Evolutionary conservation across 2,797 vertebrate genomes (phyloP).

Genomic region (Geotrypetes seraphini): DNA sequence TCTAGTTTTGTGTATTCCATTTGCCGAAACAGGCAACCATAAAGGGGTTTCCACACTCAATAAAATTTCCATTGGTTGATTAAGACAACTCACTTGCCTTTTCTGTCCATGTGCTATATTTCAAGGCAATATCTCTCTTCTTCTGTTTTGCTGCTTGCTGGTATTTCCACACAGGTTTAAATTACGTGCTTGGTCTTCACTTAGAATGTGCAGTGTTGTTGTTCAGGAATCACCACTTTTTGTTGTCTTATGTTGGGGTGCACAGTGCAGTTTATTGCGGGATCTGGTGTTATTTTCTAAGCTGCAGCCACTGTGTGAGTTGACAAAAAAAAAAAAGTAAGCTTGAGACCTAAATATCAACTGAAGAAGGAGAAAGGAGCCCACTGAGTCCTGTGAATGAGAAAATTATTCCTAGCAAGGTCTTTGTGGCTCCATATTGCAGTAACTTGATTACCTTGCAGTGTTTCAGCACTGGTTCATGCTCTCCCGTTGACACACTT

Average conservation of each 20-base stretch:
- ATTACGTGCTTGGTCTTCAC: slow-evolving; percentile 6
- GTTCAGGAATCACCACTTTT: slow-evolving; percentile 1
- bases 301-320: slow-evolving; percentile 15
- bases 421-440: slow-evolving; percentile 30
- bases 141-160: background rate
- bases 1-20: too few species aligned
- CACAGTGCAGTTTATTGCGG: slow-evolving; percentile 13
- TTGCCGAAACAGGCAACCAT: too few species aligned
- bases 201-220: slow-evolving; percentile 13
- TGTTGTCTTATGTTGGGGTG: slow-evolving; percentile 1
- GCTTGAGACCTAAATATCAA: slow-evolving; percentile 16
- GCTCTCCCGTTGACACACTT: slow-evolving; percentile 41
- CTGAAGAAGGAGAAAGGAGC: slow-evolving; percentile 12
- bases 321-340: slow-evolving; percentile 23
- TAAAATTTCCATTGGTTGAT: too few species aligned
- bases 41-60: too few species aligned
- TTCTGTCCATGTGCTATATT: too few species aligned
- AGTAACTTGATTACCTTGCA: slow-evolving; percentile 57
- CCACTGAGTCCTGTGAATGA: slow-evolving; percentile 23
- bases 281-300: slow-evolving; percentile 8
- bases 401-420: slow-evolving; percentile 30
- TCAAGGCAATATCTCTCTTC: too few species aligned
- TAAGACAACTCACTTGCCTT: too few species aligned
- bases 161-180: slow-evolving; percentile 6
- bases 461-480: slow-evolving; percentile 49